phyloP scores from a whole-genome alignment of 2,113 vertebrate species.

The Aegithalos caudatus region DNA sequence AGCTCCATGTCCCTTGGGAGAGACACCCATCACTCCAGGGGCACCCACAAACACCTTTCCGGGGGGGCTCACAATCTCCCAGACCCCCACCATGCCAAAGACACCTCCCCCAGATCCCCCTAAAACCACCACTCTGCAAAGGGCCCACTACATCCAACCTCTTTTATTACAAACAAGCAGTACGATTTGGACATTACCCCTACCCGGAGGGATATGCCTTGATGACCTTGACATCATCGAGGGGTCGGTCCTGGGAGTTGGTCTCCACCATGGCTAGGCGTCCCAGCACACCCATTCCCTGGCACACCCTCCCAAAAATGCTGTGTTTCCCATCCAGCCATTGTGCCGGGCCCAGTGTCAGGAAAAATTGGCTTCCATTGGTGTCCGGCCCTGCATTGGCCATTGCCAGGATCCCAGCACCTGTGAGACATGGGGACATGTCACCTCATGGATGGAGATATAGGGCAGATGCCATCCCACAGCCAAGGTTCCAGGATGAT shows the following conservation, averaged over 20 bases:
- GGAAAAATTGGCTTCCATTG: slow-evolving; percentile 96
- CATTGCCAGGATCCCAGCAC: slow-evolving; percentile 95
- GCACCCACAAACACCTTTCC: not conserved
- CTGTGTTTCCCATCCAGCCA: slow-evolving; percentile 95
- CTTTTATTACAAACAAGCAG: not conserved
- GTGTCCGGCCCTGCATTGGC: slow-evolving; percentile 93
- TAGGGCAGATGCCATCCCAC: no score
- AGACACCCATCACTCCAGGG: not conserved
- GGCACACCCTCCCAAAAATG: slow-evolving; percentile 90
- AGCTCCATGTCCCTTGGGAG: not conserved
- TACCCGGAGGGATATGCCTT: slow-evolving; percentile 77
- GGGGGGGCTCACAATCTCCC: not conserved
- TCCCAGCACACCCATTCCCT: slow-evolving; percentile 88
- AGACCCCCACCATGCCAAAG: not conserved
- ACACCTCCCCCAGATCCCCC: not conserved
- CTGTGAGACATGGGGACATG: slow-evolving; percentile 43
- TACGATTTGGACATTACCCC: not conserved
- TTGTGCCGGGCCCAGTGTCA: slow-evolving; percentile 87
- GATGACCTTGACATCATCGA: slow-evolving; percentile 89
- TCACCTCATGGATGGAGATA: not conserved
- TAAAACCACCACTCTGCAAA: not conserved
- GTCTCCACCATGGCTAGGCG: slow-evolving; percentile 94
- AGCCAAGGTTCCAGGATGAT: not conserved
- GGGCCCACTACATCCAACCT: not conserved
- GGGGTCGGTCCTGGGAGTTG: slow-evolving; percentile 88